Base-by-base conservation (phyloP, 2,797 vertebrate genomes). In the Cichlasoma orientale region DNA sequence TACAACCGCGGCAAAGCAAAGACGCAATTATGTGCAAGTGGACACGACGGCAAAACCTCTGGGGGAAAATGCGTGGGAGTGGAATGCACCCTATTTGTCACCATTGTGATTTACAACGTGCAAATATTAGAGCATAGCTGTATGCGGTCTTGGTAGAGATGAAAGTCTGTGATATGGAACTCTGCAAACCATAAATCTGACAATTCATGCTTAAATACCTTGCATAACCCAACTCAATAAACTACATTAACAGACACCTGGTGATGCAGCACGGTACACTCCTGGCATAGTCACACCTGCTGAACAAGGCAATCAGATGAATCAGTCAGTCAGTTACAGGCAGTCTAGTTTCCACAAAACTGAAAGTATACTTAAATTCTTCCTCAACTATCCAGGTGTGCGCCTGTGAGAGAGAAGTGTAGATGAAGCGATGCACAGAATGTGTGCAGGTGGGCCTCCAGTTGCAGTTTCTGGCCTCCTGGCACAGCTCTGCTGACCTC, bases 221-320 rank as follows among this genome's bases (percentile, higher is more conserved):
- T 23, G 38, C 77, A 74, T 76, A 85, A 78, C 79, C 41, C 16
- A 2, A 66, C 56, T 77, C 56, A 50, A 54, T 77, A 54, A 50
- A 73, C 21, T 16, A 78, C 27, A 59, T 56, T 29, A 81, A 76
- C 57, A 56, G 77, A 88, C 78, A 84, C 83, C 72, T 71, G 73
- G 61, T 78, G 59, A 81, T 53, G 77, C 52, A 18, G 77, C 18
- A 2, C 41, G 16, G 68, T 1, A 44, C 79, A 87, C 92, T 94
- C 92, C 93, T 94, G 92, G 93, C 61, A 77, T 0, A 23, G 82
- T 78, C 87, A 92, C 91, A 92, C 90, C 92, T 93, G 92, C 89
- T 36, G 69, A 73, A 79, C 83, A 84, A 70, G 86, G 82, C 84
- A 70, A 85, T 88, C 85, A 79, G 80, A 94, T 91, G 86, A 94